A percentile compares a stretch with the other conserved stretches of the same genome.
Conservation (phyloP, 2,797 vertebrate genomes). For the Pteronotus mesoamericanus region DNA sequence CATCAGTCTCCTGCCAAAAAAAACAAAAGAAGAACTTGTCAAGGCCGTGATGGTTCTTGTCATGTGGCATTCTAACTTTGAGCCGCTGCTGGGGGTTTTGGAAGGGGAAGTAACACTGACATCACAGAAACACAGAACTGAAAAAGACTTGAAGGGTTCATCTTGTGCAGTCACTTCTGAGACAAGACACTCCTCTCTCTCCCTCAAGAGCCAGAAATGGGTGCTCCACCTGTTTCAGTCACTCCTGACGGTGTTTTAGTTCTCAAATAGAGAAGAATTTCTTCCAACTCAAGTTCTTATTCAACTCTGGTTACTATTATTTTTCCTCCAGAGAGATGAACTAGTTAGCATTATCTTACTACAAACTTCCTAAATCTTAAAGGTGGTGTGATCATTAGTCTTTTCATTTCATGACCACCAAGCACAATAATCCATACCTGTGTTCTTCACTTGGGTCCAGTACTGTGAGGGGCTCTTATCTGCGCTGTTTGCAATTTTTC, state of each 20-base stretch:
- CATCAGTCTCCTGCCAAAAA: background rate
- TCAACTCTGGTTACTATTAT: background rate
- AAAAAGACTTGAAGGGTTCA: background rate
- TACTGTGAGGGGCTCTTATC: background rate
- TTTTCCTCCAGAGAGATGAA: background rate
- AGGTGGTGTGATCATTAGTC: background rate
- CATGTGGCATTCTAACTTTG: background rate
- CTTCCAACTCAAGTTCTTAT: background rate
- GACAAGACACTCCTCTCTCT: background rate
- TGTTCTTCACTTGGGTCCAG: background rate
- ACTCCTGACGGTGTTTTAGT: background rate
- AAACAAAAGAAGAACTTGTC: conserved; percentile 67
- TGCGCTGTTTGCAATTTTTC: background rate
- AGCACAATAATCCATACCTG: background rate
- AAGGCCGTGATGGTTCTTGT: background rate
- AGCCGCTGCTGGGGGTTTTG: background rate
- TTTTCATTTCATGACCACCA: background rate
- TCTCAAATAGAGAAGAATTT: background rate
- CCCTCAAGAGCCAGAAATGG: background rate
- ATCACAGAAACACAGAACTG: conserved; percentile 48
- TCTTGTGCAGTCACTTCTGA: background rate
- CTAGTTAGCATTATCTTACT: background rate
- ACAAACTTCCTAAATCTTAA: background rate
- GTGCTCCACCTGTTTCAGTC: accelerated
- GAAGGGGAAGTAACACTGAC: conserved; percentile 52